These are phyloP conservation scores for Austrofundulus limnaeus DNA, from an alignment of 2,113 vertebrate species.

Conservation along the genomic window DNA sequence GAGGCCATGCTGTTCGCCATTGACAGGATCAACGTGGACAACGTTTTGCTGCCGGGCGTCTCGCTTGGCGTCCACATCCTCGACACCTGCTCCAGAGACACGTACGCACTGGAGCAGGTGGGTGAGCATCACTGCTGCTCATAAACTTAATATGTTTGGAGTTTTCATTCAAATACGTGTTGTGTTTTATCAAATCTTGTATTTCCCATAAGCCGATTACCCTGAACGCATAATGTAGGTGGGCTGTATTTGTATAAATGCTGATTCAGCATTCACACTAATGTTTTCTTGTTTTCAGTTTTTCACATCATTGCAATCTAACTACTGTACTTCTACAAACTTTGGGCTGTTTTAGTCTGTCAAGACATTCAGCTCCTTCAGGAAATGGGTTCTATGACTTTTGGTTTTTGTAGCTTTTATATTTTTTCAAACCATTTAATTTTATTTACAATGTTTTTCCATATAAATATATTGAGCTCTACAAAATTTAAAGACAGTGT, in stretches of 20 bases:
- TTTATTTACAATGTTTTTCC: too few relatives aligned
- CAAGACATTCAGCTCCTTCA: too few relatives aligned
- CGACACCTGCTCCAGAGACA: conserved; percentile 97
- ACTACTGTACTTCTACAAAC: too few relatives aligned
- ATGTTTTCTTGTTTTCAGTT: too few relatives aligned
- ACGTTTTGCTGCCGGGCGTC: conserved; percentile 88
- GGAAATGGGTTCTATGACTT: too few relatives aligned
- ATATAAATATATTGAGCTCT: too few relatives aligned
- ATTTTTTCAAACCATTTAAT: too few relatives aligned
- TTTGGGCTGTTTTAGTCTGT: too few relatives aligned
- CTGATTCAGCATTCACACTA: too few relatives aligned
- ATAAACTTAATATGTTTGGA: background rate
- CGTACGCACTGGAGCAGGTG: conserved; percentile 94
- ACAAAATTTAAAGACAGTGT: too few relatives aligned
- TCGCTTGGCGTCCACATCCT: conserved; percentile 94
- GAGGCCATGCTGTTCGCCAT: conserved; percentile 99
- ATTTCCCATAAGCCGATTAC: background rate
- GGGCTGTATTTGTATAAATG: background rate
- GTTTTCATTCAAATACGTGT: background rate
- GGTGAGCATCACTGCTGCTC: conserved; percentile 11
- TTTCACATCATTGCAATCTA: too few relatives aligned
- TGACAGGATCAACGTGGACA: conserved; percentile 92
- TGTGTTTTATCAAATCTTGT: background rate
- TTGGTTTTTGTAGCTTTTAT: too few relatives aligned
- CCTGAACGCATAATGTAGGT: background rate